A percentile compares a stretch with the other conserved stretches of the same genome.
phyloP scores from a whole-genome alignment of 23 tunicate species.

The Ascidia mentula region DNA sequence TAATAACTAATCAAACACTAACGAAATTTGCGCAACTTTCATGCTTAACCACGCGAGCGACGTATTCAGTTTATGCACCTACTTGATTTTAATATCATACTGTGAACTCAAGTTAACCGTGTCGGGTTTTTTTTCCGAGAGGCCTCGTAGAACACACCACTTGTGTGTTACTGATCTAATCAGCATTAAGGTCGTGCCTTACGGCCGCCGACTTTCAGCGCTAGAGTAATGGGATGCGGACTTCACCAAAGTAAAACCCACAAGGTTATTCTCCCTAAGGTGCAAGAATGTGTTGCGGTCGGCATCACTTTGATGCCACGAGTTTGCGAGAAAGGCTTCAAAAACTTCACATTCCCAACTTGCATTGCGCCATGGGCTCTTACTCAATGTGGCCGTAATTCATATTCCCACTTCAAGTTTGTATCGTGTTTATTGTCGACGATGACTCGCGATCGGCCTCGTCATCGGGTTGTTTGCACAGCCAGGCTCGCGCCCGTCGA shows the following conservation, averaged over 20 bases:
- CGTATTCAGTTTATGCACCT: background rate
- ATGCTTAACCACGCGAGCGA: background rate
- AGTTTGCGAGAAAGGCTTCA: no score
- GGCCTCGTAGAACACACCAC: no score
- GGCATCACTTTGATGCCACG: no score
- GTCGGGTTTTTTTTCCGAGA: no score
- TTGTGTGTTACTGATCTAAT: background rate
- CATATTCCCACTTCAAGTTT: no score
- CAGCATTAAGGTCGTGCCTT: slow-evolving; percentile 1
- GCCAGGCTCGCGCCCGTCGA: background rate
- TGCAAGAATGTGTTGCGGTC: no score
- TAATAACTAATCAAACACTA: background rate
- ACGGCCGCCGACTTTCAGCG: background rate
- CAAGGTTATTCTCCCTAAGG: slow-evolving; percentile 2
- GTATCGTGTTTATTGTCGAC: background rate
- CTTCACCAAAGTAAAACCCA: background rate
- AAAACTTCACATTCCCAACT: no score
- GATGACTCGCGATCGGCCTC: background rate
- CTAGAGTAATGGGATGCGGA: background rate
- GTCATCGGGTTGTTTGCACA: background rate
- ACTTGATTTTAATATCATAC: no score
- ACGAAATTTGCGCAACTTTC: background rate
- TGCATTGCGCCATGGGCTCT: no score
- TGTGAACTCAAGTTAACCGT: background rate
- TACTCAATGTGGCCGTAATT: no score